phyloP scores from a whole-genome alignment of 1,140 invertebrate species.

The Papilio dardanus region DNA sequence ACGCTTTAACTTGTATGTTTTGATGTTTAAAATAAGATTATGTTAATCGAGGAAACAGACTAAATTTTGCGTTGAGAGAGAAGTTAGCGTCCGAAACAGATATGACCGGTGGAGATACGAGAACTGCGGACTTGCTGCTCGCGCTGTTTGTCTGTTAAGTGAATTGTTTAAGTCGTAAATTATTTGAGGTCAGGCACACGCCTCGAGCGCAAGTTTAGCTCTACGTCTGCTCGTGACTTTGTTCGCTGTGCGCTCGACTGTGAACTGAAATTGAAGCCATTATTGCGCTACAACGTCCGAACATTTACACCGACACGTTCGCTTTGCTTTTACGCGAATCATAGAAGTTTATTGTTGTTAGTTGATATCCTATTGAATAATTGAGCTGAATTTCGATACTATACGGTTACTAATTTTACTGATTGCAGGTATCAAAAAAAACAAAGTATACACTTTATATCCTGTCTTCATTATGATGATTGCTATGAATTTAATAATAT shows the following conservation, averaged over 20 bases:
- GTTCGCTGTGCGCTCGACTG: slow-evolving; percentile 52
- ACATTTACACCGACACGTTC: slow-evolving; percentile 25
- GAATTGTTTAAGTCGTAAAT: slow-evolving; percentile 72
- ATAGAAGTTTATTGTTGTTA: not conserved
- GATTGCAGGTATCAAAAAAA: not conserved
- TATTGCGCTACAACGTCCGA: slow-evolving; percentile 34
- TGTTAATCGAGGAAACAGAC: slow-evolving; percentile 52
- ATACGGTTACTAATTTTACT: too few relatives aligned
- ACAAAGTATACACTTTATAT: not conserved
- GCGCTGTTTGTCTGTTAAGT: slow-evolving; percentile 59
- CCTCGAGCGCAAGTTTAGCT: slow-evolving; percentile 52
- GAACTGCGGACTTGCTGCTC: slow-evolving; percentile 52
- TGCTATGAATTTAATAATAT: not conserved
- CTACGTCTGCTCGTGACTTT: slow-evolving; percentile 60
- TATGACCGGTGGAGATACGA: slow-evolving; percentile 63
- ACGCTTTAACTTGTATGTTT: not conserved
- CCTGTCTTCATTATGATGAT: not conserved
- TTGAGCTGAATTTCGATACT: not conserved
- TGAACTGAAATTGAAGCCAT: slow-evolving; percentile 55
- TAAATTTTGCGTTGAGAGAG: slow-evolving; percentile 41
- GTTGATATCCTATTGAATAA: not conserved
- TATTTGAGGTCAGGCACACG: slow-evolving; percentile 66
- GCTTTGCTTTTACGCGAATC: not conserved
- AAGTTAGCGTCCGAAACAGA: slow-evolving; percentile 70
- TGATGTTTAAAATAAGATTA: slow-evolving; percentile 46